These are phyloP conservation scores for Balaeniceps rex DNA, from an alignment of 2,113 vertebrate species.

Conservation along the genomic window DNA sequence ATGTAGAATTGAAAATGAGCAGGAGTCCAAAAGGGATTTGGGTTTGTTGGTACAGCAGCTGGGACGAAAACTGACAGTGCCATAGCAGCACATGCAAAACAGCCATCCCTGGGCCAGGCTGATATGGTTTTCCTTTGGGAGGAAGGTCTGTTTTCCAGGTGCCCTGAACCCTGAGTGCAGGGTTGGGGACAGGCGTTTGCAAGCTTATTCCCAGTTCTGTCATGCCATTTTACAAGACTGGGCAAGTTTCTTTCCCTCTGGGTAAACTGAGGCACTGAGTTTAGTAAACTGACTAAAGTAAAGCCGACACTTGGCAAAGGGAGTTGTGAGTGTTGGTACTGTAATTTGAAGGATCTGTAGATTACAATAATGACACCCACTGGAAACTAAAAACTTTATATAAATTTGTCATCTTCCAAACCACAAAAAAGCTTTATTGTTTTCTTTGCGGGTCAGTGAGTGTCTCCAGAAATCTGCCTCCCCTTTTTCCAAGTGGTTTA, in stretches of 20 bases:
- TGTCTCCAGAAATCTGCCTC: neutral
- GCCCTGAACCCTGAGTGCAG: neutral
- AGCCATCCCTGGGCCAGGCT: neutral
- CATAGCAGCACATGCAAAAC: neutral
- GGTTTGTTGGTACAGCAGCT: neutral
- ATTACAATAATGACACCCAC: neutral
- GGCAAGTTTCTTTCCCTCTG: neutral
- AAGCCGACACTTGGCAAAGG: neutral
- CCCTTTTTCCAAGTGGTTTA: neutral
- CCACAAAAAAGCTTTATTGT: neutral
- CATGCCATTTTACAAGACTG: neutral
- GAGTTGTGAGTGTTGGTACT: neutral
- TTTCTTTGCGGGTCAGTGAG: neutral
- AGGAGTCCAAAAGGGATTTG: neutral
- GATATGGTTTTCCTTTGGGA: neutral
- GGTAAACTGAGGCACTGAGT: neutral
- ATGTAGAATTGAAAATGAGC: constrained; percentile 8
- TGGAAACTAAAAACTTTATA: neutral
- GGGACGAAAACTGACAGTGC: neutral
- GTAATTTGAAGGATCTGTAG: neutral
- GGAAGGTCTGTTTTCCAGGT: neutral
- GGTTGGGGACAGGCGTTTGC: neutral
- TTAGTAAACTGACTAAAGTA: too few species aligned
- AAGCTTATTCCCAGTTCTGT: neutral
- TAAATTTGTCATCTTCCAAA: neutral